phyloP scores from a whole-genome alignment of 1,140 invertebrate species.

The Araneus ventricosus region DNA sequence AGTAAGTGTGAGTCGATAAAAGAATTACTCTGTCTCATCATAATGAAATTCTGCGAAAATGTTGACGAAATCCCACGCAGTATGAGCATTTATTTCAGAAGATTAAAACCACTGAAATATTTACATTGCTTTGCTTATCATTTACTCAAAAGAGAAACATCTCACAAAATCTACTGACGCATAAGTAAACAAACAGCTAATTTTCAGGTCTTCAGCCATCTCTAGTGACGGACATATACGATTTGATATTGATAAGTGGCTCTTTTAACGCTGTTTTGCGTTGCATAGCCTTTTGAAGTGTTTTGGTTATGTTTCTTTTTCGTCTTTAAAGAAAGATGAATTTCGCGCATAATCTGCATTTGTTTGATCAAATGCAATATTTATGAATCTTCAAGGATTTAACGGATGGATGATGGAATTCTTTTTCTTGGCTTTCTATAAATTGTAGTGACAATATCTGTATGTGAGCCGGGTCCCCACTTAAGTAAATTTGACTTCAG shows the following conservation, averaged over 20 bases:
- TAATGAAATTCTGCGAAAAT: background rate
- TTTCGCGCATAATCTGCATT: slow-evolving; percentile 8
- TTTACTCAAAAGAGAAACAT: background rate
- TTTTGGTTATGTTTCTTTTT: background rate
- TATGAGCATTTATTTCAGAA: background rate
- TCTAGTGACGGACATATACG: background rate
- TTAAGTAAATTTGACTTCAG: slow-evolving; percentile 26
- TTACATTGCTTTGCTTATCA: background rate
- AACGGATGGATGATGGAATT: background rate
- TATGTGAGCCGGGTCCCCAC: background rate
- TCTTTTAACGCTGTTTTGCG: background rate
- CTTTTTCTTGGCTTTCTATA: background rate
- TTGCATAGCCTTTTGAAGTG: background rate
- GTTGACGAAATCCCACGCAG: background rate
- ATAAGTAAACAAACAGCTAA: slow-evolving; percentile 19
- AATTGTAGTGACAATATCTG: background rate
- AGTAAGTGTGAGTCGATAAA: background rate
- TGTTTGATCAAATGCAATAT: slow-evolving; percentile 27
- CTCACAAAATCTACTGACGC: background rate
- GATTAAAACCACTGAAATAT: background rate
- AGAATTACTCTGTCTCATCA: background rate
- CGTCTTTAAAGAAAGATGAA: background rate
- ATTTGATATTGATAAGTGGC: slow-evolving; percentile 30
- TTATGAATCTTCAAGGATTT: slow-evolving; percentile 27
- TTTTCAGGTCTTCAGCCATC: background rate